Evolutionary conservation across 2,888 invertebrate genomes (phyloP), one percentile per base, ranked within the genome.

Genomic region (Eurytoma californica): DNA sequence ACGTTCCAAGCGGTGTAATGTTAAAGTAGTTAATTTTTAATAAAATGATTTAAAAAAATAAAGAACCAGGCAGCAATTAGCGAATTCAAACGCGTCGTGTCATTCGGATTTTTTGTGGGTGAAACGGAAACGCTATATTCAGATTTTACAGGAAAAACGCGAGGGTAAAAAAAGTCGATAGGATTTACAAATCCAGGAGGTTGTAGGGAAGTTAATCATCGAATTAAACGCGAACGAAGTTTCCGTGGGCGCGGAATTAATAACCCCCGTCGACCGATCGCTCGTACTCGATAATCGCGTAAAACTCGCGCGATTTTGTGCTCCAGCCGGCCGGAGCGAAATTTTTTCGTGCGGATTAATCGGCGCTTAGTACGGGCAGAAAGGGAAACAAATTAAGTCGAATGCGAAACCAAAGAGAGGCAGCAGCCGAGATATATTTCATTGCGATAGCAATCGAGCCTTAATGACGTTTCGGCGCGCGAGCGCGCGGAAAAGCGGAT

Each of bases 401-500:
- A 51, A 28, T 24, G 53, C 1, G 49, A 20, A 39, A 18, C 16
- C 13, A 24, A 28, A 30, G n/a, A n/a, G 57, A 39, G n/a, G 18
- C 24, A 39, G 4, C 7, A 7, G 9, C 3, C 58, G 53, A 69
- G 7, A 67, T 75, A 68, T 68, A 77, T 77, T 77, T 77, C 66
- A 66, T 77, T 49, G 39, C 66, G 77, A 77, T 77, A 70, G 63
- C 65, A 5, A 77, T 77, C 72, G 65, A 51, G 63, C n/a, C n/a
- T 49, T 55, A 65, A 57, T 63, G 51, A 60, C 28, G 68, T 60
- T 58, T 65, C 7, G 13, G 28, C 24, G 28, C 20, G 55, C 4
- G n/a, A 4, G 14, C 51, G 5, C 18, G 12, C 39, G 67, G 49
- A 76, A 76, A 76, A 53, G 61, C 61, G 69, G 63, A 76, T 47